Evolutionary conservation across 2,888 invertebrate species (phyloP).

Genomic region (Lagria hirta): DNA sequence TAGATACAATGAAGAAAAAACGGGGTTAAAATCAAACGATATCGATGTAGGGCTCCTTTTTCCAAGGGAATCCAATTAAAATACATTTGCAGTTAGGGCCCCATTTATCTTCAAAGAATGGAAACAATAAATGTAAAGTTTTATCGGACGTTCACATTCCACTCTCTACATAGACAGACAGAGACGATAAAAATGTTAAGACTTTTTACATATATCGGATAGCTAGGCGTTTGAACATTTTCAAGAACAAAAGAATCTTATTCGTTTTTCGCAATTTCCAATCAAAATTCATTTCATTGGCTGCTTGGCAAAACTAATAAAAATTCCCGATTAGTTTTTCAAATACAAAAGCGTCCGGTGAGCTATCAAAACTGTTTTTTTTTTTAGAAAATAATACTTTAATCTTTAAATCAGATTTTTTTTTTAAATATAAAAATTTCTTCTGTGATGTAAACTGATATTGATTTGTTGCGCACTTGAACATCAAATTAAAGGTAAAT

Average conservation of each 20-base stretch:
- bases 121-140: conserved; percentile 25
- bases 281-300: conserved; percentile 16
- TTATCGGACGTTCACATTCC: conserved; percentile 25
- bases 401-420: neutral
- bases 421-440: too few relatives aligned
- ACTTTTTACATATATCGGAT: conserved; percentile 17
- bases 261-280: conserved; percentile 13
- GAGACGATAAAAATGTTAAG: conserved; percentile 20
- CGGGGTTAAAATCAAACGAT: neutral
- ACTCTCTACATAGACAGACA: conserved; percentile 18
- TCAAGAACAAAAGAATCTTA: conserved; percentile 15
- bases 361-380: neutral
- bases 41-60: conserved; percentile 15
- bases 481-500: too few relatives aligned
- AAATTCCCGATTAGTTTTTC: conserved; percentile 13
- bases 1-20: too few relatives aligned
- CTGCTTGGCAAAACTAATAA: conserved; percentile 19
- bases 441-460: too few relatives aligned
- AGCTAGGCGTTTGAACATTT: conserved; percentile 16
- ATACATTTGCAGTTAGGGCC: conserved; percentile 17
- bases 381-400: neutral
- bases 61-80: conserved; percentile 20
- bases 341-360: conserved; percentile 4
- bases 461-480: too few relatives aligned
- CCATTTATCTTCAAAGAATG: conserved; percentile 24